A percentile compares a stretch with the other conserved stretches of the same genome.
Evolutionary conservation across 1,140 invertebrate genomes (phyloP).

Genomic region (Orius insidiosus): DNA sequence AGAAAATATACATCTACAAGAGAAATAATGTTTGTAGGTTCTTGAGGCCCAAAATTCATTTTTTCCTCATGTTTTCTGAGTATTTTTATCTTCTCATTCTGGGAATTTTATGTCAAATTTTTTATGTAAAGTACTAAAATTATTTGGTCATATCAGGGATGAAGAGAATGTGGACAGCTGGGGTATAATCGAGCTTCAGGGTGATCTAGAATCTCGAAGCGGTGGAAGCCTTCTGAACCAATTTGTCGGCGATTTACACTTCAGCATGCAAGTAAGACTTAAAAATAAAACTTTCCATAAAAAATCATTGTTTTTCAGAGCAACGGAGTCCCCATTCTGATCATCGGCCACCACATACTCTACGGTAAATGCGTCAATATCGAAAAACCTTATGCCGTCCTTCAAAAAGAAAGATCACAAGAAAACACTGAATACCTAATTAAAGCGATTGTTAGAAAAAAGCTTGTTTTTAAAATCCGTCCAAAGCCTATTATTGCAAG

Average conservation of each 20-base stretch:
- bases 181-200: slow-evolving; percentile 72
- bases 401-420: slow-evolving; percentile 37
- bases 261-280: slow-evolving; percentile 48
- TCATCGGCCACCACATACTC: slow-evolving; percentile 86
- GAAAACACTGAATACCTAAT: slow-evolving; percentile 41
- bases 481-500: slow-evolving; percentile 79
- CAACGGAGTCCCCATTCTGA: slow-evolving; percentile 39
- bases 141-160: slow-evolving; percentile 6
- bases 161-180: slow-evolving; percentile 35
- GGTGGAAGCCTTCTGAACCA: slow-evolving; percentile 36
- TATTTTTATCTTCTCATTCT: too few species aligned
- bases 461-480: slow-evolving; percentile 71
- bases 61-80: too few species aligned
- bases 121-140: too few species aligned
- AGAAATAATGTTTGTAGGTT: too few species aligned
- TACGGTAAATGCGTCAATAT: slow-evolving; percentile 67
- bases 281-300: too few species aligned
- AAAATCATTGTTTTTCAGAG: slow-evolving; percentile 10
- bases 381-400: slow-evolving; percentile 69
- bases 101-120: slow-evolving; percentile 1
- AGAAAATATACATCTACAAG: too few species aligned
- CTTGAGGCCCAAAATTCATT: too few species aligned
- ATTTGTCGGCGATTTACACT: slow-evolving; percentile 67
- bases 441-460: slow-evolving; percentile 62
- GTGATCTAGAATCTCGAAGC: slow-evolving; percentile 53